Evolutionary conservation across 2,888 invertebrate species (phyloP).

Genomic region (Heteropelma amictum): DNA sequence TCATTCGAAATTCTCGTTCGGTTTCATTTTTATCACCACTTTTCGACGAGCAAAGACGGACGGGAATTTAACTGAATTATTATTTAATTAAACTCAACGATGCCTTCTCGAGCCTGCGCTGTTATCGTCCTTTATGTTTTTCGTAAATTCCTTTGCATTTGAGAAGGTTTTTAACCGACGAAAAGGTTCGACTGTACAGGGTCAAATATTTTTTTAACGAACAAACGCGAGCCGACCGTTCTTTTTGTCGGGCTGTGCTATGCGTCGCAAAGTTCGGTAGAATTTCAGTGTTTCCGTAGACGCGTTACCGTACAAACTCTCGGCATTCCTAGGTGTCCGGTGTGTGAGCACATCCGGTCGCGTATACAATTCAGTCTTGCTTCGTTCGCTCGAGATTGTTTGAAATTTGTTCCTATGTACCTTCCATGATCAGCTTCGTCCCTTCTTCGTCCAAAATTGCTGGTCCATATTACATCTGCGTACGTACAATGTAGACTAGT

Average conservation of each 20-base stretch:
- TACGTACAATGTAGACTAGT: neutral
- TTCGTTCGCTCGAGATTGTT: constrained; percentile 28
- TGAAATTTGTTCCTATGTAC: neutral
- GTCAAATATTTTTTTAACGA: too few relatives aligned
- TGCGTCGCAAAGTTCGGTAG: neutral
- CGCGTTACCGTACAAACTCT: constrained; percentile 16
- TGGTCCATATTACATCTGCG: neutral
- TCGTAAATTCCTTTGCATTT: too few relatives aligned
- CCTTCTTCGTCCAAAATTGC: constrained; percentile 4
- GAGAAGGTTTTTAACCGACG: too few relatives aligned
- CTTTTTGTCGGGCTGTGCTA: neutral
- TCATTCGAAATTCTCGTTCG: too few relatives aligned
- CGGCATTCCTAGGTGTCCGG: constrained; percentile 51
- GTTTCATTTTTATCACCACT: too few relatives aligned
- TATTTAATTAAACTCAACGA: too few relatives aligned
- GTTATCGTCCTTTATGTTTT: too few relatives aligned
- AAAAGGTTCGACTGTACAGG: too few relatives aligned
- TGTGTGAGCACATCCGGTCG: constrained; percentile 41
- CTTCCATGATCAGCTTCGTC: constrained; percentile 9
- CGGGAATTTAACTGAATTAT: too few relatives aligned
- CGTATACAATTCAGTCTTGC: constrained; percentile 29
- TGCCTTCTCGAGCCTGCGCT: too few relatives aligned
- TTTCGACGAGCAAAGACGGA: too few relatives aligned
- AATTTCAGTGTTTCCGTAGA: neutral
- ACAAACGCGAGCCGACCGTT: too few relatives aligned